phyloP scores from a whole-genome alignment of 2,888 invertebrate genomes.

The Cosmia pyralina region DNA sequence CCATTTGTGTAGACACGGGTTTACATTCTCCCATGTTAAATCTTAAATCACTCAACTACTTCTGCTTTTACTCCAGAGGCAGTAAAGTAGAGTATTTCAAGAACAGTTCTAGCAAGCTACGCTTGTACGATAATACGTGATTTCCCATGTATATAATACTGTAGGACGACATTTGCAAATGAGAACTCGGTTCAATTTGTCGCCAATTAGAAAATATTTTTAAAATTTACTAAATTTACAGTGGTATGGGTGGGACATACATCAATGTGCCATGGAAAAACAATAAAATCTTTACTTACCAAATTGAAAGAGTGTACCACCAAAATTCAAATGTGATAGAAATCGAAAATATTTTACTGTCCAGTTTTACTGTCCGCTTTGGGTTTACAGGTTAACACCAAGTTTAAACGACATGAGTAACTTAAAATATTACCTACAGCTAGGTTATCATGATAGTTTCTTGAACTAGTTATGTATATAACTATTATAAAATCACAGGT shows the following conservation, averaged over 20 bases:
- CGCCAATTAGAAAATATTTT: background rate
- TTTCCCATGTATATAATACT: background rate
- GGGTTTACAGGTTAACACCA: background rate
- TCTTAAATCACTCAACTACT: no score
- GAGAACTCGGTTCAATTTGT: background rate
- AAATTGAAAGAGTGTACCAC: background rate
- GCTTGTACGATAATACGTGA: no score
- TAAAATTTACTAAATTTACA: background rate
- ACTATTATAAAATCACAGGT: no score
- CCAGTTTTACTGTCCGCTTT: background rate
- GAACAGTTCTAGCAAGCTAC: no score
- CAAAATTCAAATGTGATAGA: background rate
- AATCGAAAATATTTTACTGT: background rate
- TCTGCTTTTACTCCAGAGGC: no score
- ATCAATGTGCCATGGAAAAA: background rate
- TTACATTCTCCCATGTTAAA: no score
- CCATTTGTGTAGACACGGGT: no score
- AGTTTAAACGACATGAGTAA: background rate
- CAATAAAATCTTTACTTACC: constrained; percentile 3
- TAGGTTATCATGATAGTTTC: background rate
- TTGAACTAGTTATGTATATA: no score
- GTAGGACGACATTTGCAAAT: background rate
- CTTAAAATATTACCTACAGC: background rate
- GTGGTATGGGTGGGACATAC: background rate
- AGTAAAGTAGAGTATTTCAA: no score